Base-by-base conservation (phyloP, 2,888 invertebrate species). In the Ochlodes sylvanus region DNA sequence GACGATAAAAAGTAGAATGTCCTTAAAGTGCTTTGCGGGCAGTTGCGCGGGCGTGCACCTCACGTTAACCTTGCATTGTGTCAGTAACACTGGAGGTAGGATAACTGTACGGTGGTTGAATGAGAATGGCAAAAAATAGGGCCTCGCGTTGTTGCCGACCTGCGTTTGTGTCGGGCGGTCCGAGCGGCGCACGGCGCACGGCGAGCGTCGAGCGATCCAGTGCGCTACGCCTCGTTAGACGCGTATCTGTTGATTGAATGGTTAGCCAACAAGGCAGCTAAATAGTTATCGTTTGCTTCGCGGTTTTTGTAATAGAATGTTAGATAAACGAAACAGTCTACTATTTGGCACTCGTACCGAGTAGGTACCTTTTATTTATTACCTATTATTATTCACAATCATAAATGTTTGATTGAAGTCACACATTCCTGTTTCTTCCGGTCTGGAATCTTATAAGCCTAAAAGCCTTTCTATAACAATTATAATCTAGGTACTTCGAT, bases 21-120 rank as follows among this genome's bases (percentile, higher is more conserved):
- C 84, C 82, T 87, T 83, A 79, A 79, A 86, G 83, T 83, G 82
- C 77, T 81, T 76, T 76, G 80, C 77, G 75, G 81, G 76, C 77
- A 81, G 79, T 82, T 79, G 79, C 75, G 81, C 86, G 90, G 89
- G 81, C 89, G 82, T 89, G 88, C 78, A 90, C 89, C 90, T 86
- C 85, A 77, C 72, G 72, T 80, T 88, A 88, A 84, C 90, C 90
- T 92, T 92, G 91, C 86, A 83, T 85, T 89, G 89, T 89, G 90
- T 89, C 90, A 90, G 87, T 89, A 87, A 86, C 90, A 88, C 85
- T 82, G 80, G 79, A 77, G 79, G 79, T 78, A 82, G 88, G 82
- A 86, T 90, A 91, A 89, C 89, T 87, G 89, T 89, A 85, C 82
- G 84, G 80, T 80, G 79, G 78, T 77, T 87, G 87, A 87, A 89